Evolutionary conservation across 2,113 vertebrate species (phyloP).

Genomic region (Neodon shergylaensis): DNA sequence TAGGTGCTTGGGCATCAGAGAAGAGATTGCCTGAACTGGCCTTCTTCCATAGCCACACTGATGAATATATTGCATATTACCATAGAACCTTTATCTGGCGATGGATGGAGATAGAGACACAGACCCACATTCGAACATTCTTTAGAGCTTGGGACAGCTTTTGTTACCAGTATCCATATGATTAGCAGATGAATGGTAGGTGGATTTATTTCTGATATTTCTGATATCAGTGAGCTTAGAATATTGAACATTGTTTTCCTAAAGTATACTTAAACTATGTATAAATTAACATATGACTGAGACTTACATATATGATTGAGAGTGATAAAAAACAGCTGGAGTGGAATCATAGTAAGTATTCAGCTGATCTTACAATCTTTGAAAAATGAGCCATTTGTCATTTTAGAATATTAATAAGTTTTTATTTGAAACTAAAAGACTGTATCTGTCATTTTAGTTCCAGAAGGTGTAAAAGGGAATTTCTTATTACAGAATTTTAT

Average conservation of each 20-base stretch:
- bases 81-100: too few relatives aligned
- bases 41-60: too few relatives aligned
- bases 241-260: background rate
- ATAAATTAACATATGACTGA: background rate
- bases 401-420: background rate
- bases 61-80: too few relatives aligned
- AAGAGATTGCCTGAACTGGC: too few relatives aligned
- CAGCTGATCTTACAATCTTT: background rate
- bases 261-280: background rate
- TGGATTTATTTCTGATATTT: background rate
- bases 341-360: background rate
- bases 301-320: background rate
- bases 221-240: background rate
- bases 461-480: background rate
- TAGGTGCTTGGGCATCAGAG: too few relatives aligned
- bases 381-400: background rate
- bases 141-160: background rate
- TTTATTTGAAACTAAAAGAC: background rate
- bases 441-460: background rate
- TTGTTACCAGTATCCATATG: background rate
- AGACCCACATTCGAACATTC: too few relatives aligned
- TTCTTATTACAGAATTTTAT: background rate
- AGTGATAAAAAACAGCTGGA: background rate
- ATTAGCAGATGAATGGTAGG: background rate
- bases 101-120: too few relatives aligned